These are phyloP conservation scores for Phymastichus coffea DNA, from an alignment of 1,140 invertebrate genomes.

Conservation along the genomic window DNA sequence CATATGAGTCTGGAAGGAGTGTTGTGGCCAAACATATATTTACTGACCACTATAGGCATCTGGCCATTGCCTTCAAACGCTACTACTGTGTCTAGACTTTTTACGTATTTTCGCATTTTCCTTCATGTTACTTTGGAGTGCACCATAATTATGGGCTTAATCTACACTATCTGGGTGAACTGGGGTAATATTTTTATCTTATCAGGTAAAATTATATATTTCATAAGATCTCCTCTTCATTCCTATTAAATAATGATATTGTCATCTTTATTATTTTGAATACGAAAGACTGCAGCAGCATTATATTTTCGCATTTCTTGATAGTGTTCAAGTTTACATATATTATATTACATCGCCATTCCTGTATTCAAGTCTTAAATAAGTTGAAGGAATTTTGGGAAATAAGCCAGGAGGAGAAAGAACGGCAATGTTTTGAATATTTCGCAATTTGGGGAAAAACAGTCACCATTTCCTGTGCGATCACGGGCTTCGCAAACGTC, in stretches of 20 bases:
- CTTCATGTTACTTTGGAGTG: no score
- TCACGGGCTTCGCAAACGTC: neutral
- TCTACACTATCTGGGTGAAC: neutral
- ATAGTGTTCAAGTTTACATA: no score
- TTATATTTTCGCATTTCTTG: no score
- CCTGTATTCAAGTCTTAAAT: no score
- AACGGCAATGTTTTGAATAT: neutral
- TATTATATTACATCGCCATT: no score
- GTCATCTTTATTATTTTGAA: no score
- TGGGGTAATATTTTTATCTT: conserved; percentile 5
- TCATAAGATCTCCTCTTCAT: conserved; percentile 2
- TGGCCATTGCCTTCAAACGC: conserved; percentile 1
- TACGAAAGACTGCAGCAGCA: no score
- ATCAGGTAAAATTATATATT: conserved; percentile 8
- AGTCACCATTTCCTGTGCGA: neutral
- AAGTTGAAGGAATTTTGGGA: conserved; percentile 23
- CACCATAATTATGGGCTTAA: no score
- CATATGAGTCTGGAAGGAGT: no score
- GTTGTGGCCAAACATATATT: neutral
- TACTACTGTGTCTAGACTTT: neutral
- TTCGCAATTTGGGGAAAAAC: conserved; percentile 14
- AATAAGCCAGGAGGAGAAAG: neutral
- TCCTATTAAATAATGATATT: no score
- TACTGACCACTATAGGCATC: neutral
- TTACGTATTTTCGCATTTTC: neutral